Base-by-base conservation (phyloP, 2,888 invertebrate species). In the Julus scandinavius region DNA sequence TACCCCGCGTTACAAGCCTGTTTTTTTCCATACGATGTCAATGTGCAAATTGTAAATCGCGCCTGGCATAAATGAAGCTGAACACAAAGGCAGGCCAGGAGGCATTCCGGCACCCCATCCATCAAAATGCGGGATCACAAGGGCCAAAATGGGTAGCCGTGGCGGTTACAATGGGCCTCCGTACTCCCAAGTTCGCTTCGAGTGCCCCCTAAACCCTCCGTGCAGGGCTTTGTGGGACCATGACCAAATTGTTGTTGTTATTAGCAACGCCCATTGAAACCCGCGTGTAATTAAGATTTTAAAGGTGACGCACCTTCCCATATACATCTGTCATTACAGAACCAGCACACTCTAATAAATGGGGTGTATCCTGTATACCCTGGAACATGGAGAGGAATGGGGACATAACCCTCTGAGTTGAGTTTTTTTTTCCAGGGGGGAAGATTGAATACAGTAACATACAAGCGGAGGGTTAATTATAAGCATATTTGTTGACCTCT, bases 241-340 rank as follows among this genome's bases (percentile, higher is more conserved):
- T 85, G 85, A 85, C 85, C 85, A 85, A 85, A 41, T 49, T 40
- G 54, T 87, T 87, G 87, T 87, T 87, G 87, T 87, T 87, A 54
- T 40, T 45, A 87, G 41, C 63, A 41, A 40, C 41, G 87, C 58
- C 58, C 63, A 54, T 41, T 40, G 63, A 87, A 72, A 87, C 41
- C 41, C 72, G 87, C 87, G 87, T 87, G 87, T 87, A 87, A 87
- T 87, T 87, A 87, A 87, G 87, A 87, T 87, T 87, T 87, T 38
- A 87, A 87, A 72, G 72, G 72, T 72, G 72, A 72, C 72, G 72
- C 72, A 72, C 72, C 72, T 72, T 72, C 72, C 72, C 72, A 72
- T 11, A 72, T 72, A 72, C 29, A 29, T 72, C 72, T 72, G 72
- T 72, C 72, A 29, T 72, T 72, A 72, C 72, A 72, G n/a, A 72